Base-by-base conservation (phyloP, 2,797 vertebrate genomes). In the Ara ararauna region DNA sequence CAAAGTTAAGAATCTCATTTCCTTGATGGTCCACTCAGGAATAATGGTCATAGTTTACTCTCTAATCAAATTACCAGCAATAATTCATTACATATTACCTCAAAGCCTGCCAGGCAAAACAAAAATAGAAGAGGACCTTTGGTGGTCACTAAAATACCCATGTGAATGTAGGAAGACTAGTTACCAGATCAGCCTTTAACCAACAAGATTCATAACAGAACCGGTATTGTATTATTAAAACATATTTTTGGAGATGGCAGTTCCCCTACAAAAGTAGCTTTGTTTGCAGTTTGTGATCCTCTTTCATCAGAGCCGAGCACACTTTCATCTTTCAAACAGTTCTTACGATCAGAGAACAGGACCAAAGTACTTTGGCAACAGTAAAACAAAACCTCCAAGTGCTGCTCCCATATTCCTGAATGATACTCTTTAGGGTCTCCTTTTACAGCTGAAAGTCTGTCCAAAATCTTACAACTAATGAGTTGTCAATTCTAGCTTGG, bases 381-480 rank as follows among this genome's bases (percentile, higher is more conserved):
- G 30, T 45, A 90, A 95, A 77, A 36, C 27, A 87, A 75, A 94
- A 32, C 5, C 3, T 82, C 51, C 12, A 61, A 66, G 54, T 32
- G 6, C 36, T n/a, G 51, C 53, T 95, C 27, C 61, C 20, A 34
- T 93, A 89, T 72, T 97, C 66, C 51, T 94, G 29, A 80, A 84
- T 50, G 26, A 84, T 93, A 77, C 71, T 93, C 60, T 94, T 91
- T 66, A 74, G 34, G 62, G 15, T 42, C 42, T 87, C 48, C n/a
- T 96, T 96, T 94, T 82, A 81, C 81, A 81, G 40, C 23, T 70
- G 66, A 87, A 96, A 58, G 5, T 61, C 73, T 87, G 61, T 78
- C 89, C 88, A 90, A 45, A 62, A 74, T 87, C 97, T 97, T 94
- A 76, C 45, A 92, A 30, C 50, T 85, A 95, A 93, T 82, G 51